These are phyloP conservation scores for Physeter macrocephalus DNA, from an alignment of 2,113 vertebrate genomes.

Conservation along the genomic window DNA sequence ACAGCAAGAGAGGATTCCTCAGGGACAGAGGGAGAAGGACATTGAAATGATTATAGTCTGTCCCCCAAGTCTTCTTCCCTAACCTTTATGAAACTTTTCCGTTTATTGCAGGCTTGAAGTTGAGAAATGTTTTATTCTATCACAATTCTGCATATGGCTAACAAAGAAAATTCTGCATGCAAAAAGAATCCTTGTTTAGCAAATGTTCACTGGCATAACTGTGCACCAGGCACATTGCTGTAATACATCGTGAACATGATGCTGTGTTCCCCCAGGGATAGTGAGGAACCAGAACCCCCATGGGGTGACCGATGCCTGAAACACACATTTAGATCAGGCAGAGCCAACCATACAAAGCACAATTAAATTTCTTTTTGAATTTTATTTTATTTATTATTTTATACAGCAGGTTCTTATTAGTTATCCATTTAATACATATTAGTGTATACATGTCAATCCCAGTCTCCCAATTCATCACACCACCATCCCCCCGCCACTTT, in stretches of 20 bases:
- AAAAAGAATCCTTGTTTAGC: not conserved
- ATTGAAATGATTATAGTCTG: not conserved
- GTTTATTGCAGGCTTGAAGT: not conserved
- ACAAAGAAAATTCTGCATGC: not conserved
- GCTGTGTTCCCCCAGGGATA: not conserved
- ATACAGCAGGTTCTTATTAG: too few species aligned
- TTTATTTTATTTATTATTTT: too few species aligned
- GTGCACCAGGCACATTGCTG: not conserved
- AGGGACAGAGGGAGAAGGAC: not conserved
- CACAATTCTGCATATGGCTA: not conserved
- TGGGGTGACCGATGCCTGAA: not conserved
- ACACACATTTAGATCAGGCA: not conserved
- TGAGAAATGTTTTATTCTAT: not conserved
- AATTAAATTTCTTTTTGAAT: not conserved
- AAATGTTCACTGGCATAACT: not conserved
- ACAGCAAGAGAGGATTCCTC: not conserved
- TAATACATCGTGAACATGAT: not conserved
- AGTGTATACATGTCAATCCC: too few species aligned
- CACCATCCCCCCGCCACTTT: too few species aligned
- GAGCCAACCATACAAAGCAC: not conserved
- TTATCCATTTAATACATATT: too few species aligned
- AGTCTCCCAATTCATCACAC: too few species aligned
- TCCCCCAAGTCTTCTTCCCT: not conserved
- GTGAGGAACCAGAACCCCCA: not conserved
- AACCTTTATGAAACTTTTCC: not conserved